Evolutionary conservation across 2,797 vertebrate species (phyloP).

Genomic region (Sternotherus odoratus): DNA sequence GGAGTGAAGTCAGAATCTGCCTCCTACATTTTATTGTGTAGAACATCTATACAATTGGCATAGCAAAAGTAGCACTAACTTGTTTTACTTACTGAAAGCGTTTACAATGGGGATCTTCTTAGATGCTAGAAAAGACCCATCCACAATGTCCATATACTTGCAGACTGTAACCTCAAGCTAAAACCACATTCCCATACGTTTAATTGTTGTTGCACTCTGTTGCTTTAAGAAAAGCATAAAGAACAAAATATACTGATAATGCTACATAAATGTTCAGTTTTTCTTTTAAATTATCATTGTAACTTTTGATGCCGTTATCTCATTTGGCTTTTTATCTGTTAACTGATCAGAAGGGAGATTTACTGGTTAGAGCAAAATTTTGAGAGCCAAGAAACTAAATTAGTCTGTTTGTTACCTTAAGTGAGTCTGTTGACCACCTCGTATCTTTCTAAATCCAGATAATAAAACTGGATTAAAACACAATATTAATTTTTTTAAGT

Average conservation of each 20-base stretch:
- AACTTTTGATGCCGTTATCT: neutral
- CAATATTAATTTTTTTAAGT: neutral
- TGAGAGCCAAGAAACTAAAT: neutral
- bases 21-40: neutral
- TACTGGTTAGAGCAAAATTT: neutral
- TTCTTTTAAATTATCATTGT: neutral
- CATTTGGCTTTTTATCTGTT: neutral
- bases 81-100: neutral
- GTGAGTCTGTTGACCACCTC: neutral
- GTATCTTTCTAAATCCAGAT: neutral
- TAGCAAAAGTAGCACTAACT: neutral
- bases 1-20: neutral
- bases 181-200: neutral
- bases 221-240: neutral
- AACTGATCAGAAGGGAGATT: neutral
- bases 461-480: conserved; percentile 2
- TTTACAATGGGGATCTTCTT: neutral
- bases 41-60: neutral
- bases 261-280: neutral
- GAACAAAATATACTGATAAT: neutral
- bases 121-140: neutral
- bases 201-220: neutral
- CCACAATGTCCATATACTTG: neutral
- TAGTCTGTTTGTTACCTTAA: neutral
- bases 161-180: neutral